These are phyloP conservation scores for Beroe ovata DNA, from an alignment of 37 sponge, comb jelly and placozoan genomes.

Conservation along the genomic window DNA sequence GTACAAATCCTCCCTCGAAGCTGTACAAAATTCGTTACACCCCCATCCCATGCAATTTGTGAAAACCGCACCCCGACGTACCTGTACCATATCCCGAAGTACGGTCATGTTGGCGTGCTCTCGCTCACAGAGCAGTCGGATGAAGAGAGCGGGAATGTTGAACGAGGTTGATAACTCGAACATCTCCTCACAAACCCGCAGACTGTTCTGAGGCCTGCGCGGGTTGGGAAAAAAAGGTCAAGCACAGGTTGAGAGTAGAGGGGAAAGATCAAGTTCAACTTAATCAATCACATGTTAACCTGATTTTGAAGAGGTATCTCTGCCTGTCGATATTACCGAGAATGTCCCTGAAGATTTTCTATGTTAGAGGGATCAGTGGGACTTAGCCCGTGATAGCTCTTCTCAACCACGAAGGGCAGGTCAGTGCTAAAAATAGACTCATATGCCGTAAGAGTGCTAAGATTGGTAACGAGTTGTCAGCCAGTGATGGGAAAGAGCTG, in stretches of 20 bases:
- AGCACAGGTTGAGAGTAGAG: not conserved
- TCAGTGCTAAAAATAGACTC: no score
- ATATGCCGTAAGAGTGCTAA: no score
- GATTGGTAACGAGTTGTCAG: no score
- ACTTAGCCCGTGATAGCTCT: no score
- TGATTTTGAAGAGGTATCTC: constrained; percentile 39
- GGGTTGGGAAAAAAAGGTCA: not conserved
- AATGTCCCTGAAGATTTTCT: constrained; percentile 15
- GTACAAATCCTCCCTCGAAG: no score
- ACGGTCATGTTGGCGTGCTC: not conserved
- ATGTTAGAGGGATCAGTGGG: no score
- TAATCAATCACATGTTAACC: no score
- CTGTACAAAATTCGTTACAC: no score
- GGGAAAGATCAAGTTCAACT: not conserved
- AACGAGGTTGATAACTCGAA: constrained; percentile 42
- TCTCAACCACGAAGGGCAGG: no score
- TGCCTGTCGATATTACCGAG: constrained; percentile 38
- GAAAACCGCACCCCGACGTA: no score
- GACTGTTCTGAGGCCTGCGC: not conserved
- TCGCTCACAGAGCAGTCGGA: constrained; percentile 26
- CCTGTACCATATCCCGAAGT: constrained; percentile 35
- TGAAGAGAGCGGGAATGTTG: constrained; percentile 23
- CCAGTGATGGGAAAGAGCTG: no score
- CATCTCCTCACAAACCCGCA: constrained; percentile 54
- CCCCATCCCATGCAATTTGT: no score